Conservation (phyloP, 1,140 invertebrate genomes). For the Drosophila repletoides region DNA sequence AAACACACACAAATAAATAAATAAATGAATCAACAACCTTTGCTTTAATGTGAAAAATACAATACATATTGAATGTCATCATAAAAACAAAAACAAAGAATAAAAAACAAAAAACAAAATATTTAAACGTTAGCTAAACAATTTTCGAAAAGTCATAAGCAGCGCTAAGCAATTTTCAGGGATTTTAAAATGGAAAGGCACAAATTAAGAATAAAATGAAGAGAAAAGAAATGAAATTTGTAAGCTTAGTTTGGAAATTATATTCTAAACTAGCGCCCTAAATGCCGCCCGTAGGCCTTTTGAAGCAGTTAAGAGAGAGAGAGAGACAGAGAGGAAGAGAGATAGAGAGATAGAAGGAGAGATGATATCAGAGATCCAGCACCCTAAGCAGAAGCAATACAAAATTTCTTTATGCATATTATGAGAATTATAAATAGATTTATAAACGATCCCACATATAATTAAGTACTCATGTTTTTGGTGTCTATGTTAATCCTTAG, state of each 20-base stretch:
- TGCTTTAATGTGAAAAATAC: slow-evolving; percentile 52
- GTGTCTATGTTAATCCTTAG: slow-evolving; percentile 78
- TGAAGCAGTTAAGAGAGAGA: slow-evolving; percentile 38
- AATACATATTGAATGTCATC: slow-evolving; percentile 46
- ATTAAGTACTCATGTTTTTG: slow-evolving; percentile 70
- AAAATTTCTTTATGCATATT: slow-evolving; percentile 26
- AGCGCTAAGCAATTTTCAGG: slow-evolving; percentile 63
- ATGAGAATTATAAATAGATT: slow-evolving; percentile 20
- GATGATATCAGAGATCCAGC: slow-evolving; percentile 6
- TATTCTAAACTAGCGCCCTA: slow-evolving; percentile 35
- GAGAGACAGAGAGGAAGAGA: slow-evolving; percentile 12
- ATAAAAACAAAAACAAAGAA: background rate
- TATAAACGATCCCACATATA: slow-evolving; percentile 13
- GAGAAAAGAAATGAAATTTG: slow-evolving; percentile 20
- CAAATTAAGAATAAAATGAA: slow-evolving; percentile 17
- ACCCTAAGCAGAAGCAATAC: slow-evolving; percentile 46
- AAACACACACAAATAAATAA: background rate
- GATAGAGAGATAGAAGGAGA: slow-evolving; percentile 2
- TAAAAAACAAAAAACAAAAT: slow-evolving; percentile 3
- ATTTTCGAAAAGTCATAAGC: slow-evolving; percentile 24
- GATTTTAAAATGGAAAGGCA: slow-evolving; percentile 55
- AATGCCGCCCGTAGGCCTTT: slow-evolving; percentile 68
- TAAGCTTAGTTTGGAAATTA: slow-evolving; percentile 28
- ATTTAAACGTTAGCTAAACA: slow-evolving; percentile 15
- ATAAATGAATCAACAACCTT: slow-evolving; percentile 21